Percentiles rank a stretch among this genome's conserved stretches.
phyloP scores from a whole-genome alignment of 2,113 vertebrate genomes.

The Camelus bactrianus region DNA sequence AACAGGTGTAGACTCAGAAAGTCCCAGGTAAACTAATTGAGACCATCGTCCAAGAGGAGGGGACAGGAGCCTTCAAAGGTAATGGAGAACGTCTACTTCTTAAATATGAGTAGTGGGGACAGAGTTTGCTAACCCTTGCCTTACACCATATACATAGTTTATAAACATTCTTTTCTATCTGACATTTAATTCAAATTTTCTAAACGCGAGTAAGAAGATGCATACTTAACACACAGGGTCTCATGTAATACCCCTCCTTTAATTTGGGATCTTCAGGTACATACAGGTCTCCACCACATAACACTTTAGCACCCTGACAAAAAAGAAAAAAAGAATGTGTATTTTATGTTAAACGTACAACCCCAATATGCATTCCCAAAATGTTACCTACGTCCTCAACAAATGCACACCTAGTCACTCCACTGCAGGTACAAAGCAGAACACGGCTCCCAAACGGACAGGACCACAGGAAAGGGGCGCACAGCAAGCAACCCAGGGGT shows the following conservation, averaged over 20 bases:
- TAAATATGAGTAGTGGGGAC: background rate
- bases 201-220: background rate
- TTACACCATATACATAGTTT: background rate
- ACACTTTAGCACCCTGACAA: conserved; percentile 92
- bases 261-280: conserved; percentile 93
- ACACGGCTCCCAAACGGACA: accelerated
- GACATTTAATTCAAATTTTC: background rate
- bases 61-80: background rate
- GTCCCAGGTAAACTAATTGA: background rate
- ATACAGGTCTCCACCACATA: conserved; percentile 93
- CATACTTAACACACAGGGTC: conserved; percentile 95
- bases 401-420: background rate
- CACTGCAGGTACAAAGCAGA: background rate
- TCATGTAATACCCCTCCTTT: conserved; percentile 95
- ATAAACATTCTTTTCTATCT: background rate
- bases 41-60: accelerated
- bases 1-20: no score
- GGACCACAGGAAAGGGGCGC: accelerated
- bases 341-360: background rate
- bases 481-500: background rate
- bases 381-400: background rate
- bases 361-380: background rate
- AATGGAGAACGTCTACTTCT: background rate
- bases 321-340: background rate
- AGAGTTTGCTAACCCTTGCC: background rate